Evolutionary conservation across 2,888 invertebrate species (phyloP).

Genomic region (Cheilosia grossa): DNA sequence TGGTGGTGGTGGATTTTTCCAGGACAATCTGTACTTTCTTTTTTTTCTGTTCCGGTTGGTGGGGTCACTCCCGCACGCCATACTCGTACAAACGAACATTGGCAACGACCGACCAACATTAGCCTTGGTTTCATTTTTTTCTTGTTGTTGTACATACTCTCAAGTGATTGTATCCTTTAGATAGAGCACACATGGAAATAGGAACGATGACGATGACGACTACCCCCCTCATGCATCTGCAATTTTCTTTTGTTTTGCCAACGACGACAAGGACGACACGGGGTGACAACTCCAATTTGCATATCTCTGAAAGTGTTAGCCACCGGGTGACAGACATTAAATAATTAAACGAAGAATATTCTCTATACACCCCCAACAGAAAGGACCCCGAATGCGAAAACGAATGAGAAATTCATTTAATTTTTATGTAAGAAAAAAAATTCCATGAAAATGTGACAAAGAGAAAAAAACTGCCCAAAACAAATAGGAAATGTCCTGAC

Average conservation of each 20-base stretch:
- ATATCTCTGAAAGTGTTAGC: conserved; percentile 82
- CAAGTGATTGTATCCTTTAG: conserved; percentile 69
- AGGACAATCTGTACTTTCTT: conserved; percentile 57
- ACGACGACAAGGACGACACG: conserved; percentile 62
- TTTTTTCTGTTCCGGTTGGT: conserved; percentile 56
- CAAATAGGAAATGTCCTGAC: conserved; percentile 23
- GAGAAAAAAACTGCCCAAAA: background rate
- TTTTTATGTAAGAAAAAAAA: conserved; percentile 16
- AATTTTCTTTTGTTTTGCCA: conserved; percentile 71
- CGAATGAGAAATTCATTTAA: conserved; percentile 21
- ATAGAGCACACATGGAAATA: conserved; percentile 11
- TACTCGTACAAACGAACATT: conserved; percentile 27
- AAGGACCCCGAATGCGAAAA: conserved; percentile 28
- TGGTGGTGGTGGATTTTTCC: conserved; percentile 50
- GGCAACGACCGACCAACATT: conserved; percentile 70
- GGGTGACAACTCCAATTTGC: conserved; percentile 82
- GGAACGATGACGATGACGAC: conserved; percentile 38
- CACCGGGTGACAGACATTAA: conserved; percentile 83
- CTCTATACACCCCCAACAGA: conserved; percentile 8
- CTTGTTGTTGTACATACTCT: conserved; percentile 52
- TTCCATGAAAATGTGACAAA: conserved; percentile 31
- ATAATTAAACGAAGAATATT: conserved; percentile 80
- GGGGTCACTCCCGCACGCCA: conserved; percentile 17
- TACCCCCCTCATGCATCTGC: conserved; percentile 63
- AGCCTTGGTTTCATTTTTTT: conserved; percentile 72